A percentile compares a stretch with the other conserved stretches of the same genome.
These are phyloP conservation scores for Melanaphis sacchari DNA, from an alignment of 1,140 invertebrate genomes.

Conservation along the genomic window DNA sequence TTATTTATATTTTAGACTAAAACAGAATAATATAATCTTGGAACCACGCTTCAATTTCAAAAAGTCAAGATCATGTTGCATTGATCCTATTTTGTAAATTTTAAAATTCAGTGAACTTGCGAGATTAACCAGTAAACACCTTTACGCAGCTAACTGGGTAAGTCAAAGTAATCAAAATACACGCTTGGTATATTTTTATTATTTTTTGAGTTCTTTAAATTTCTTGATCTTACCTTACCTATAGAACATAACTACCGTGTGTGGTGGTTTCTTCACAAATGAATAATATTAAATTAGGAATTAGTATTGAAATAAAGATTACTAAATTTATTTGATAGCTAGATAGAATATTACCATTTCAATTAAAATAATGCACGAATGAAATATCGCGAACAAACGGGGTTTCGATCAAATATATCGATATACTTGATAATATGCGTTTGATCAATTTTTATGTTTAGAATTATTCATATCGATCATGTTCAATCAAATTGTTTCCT, in stretches of 20 bases:
- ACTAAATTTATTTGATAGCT: neutral
- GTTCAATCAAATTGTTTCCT: too few species aligned
- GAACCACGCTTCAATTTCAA: too few species aligned
- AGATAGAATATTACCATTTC: neutral
- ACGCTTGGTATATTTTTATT: neutral
- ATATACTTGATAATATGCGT: too few species aligned
- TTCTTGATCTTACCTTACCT: neutral
- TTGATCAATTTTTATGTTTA: too few species aligned
- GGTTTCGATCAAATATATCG: neutral
- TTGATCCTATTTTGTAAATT: neutral
- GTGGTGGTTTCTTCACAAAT: neutral
- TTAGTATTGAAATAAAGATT: neutral
- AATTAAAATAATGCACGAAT: neutral
- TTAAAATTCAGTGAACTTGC: neutral
- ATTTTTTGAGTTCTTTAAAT: neutral
- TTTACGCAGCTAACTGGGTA: neutral
- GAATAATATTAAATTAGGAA: neutral
- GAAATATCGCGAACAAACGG: neutral
- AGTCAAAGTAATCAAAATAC: neutral
- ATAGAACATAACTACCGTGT: neutral
- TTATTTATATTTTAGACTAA: neutral
- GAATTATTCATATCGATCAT: too few species aligned
- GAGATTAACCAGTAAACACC: neutral
- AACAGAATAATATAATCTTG: neutral
- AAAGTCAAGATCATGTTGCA: neutral